Evolutionary conservation across 2,113 vertebrate genomes (phyloP), one percentile per base, ranked within the genome.

Genomic region (Platichthys flesus): DNA sequence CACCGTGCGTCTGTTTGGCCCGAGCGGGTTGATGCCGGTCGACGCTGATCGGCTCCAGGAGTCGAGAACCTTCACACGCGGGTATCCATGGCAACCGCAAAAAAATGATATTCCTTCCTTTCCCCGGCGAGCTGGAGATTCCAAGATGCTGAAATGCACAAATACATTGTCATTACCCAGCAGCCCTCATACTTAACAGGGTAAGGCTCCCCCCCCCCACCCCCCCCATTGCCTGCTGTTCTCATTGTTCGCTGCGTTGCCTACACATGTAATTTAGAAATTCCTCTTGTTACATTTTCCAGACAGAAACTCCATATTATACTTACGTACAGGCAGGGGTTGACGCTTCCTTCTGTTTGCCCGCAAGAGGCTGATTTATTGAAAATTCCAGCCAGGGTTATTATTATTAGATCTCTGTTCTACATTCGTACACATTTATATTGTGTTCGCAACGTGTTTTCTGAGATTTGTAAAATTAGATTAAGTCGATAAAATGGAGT

Each of bases 11-110:
- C 85, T 77, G 66, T 78, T 51, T 76, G 79, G 82, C 87, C 87
- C 56, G 81, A 88, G 80, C 89, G 86, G 91, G 93, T 94, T 94
- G 92, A 93, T 94, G 88, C 88, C 71, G 71, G 82, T 86, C 91
- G 91, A 94, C 91, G 85, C 88, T 92, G 90, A 93, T 92, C 88
- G 94, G 88, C 87, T 89, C 31, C 80, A 93, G 90, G 90, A 93
- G 89, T 90, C 91, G 83, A 90, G 89, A 92, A 91, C 91, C 84
- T 89, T 94, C 87, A 82, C 90, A 89, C 70, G 59, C 82, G 87
- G 84, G 92, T 94, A 92, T 89, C 93, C 92, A 95, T 94, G 90
- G 92, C 79, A 94, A 95, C 93, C 84, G 6, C 51, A 78, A 78
- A 89, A 84, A 84, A 91, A 84, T 86, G 51, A 84, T 90, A 83